These are phyloP conservation scores for Liasis olivaceus DNA, from an alignment of 2,797 vertebrate genomes.

Conservation along the genomic window DNA sequence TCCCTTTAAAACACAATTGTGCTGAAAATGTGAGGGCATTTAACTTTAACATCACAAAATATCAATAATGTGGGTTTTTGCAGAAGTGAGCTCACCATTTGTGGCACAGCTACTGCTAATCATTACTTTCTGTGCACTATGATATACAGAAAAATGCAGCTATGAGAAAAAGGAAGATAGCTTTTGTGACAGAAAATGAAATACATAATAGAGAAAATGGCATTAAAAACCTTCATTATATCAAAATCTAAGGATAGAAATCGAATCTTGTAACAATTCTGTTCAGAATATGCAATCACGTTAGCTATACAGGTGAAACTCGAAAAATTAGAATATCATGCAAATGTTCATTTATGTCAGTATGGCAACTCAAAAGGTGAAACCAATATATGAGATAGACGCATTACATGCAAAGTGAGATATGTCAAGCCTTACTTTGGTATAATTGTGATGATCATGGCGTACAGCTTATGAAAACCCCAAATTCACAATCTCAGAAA, in stretches of 20 bases:
- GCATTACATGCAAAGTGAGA: too few species aligned
- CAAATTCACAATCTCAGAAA: too few species aligned
- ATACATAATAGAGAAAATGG: slow-evolving; percentile 29
- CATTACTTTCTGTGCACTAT: slow-evolving; percentile 15
- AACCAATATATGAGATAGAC: too few species aligned
- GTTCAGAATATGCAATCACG: slow-evolving; percentile 39
- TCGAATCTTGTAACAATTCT: slow-evolving; percentile 18
- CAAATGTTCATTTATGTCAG: too few species aligned
- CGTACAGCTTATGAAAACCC: too few species aligned
- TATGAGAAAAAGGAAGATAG: slow-evolving; percentile 8
- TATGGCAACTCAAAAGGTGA: too few species aligned
- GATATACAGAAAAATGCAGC: slow-evolving; percentile 25
- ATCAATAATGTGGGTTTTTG: neutral
- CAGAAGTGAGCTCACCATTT: neutral
- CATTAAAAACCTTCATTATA: slow-evolving; percentile 44
- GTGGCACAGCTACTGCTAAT: neutral
- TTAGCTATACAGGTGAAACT: neutral
- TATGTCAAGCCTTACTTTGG: too few species aligned
- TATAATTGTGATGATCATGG: too few species aligned
- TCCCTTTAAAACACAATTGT: neutral
- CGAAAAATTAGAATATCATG: too few species aligned
- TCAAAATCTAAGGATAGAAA: slow-evolving; percentile 42
- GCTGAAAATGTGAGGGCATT: neutral
- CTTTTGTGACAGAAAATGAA: slow-evolving; percentile 32
- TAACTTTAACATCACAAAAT: slow-evolving; percentile 23